Evolutionary conservation across 2,888 invertebrate species (phyloP), one percentile per base, ranked within the genome.

Genomic region (Bellardia pandia): DNA sequence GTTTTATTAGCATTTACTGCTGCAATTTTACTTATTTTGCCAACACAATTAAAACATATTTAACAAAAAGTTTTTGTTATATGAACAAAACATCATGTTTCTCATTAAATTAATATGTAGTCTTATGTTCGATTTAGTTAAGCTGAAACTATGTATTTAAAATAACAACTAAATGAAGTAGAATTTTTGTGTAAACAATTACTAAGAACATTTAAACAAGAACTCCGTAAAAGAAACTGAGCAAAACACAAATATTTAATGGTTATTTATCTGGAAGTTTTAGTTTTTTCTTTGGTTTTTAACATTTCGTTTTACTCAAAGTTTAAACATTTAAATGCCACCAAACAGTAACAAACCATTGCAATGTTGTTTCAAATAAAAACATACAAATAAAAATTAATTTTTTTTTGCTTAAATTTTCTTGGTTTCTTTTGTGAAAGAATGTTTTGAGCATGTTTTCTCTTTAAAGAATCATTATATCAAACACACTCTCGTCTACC

Each of bases 221-320:
- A 58, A 71, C 48, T 23, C 56, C 11, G 16, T 7, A 56, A 68
- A 3, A 79, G 69, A 69, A 76, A 69, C 40, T 48, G 56, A 68
- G 78, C 62, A 72, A 69, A 56, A 66, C 74, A 80, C 77, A 86
- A 89, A 86, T 88, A 87, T 88, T 88, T 88, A 86, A 87, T 84
- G 88, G 84, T 86, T 89, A 69, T 86, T 83, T 86, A 85, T 85
- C 76, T 83, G 80, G 64, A 86, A 68, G 74, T 60, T 85, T 76
- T 45, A 64, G 62, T 74, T 78, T 53, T 60, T 75, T 66, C 51
- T 53, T 37, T 8, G 1, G 13, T 48, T 51, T 75, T 62, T 42
- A 1, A 42, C 62, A 64, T 60, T 58, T 11, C 33, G 3, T 53
- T 3, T n/a, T 62, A 13, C 23, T 48, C 4, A 64, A 64, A 40